Evolutionary conservation across 2,797 vertebrate species (phyloP), one percentile per base, ranked within the genome.

Genomic region (Selene dorsalis): DNA sequence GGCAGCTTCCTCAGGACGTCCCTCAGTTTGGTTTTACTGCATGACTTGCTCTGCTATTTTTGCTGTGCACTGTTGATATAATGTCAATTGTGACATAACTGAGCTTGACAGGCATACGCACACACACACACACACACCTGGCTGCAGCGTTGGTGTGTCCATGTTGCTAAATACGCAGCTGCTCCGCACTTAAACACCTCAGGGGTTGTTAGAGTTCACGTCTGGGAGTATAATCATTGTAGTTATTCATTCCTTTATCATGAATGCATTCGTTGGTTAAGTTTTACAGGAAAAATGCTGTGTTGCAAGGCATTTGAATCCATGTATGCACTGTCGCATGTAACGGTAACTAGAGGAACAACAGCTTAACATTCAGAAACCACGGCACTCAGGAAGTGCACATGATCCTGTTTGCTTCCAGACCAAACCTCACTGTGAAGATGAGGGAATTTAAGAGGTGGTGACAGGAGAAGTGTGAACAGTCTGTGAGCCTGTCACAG

Each of bases 391-490:
- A 22, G 8, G 16, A 26, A 52, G 28, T 18, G 26, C 13, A 30
- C 28, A 77, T 39, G 8, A 14, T 26, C 26, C 22, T 59, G 52
- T 67, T 75, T 82, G 24, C 12, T 57, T 62, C 66, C 53, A 24
- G 45, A 67, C 32, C 43, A 58, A 65, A 74, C n/a, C 20, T 20
- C 52, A 57, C 59, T 43, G 58, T 60, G 64, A 73, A 57, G 35
- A 72, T 20, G 20, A 53, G 17, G 45, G 59, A 64, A 38, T 69
- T 82, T 45, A 75, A 52, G 56, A 67, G 14, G 32, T 69, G 26
- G 60, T 73, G 83, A 57, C 10, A 50, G 32, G 32, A 35, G 32
- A 35, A 35, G 32, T 35, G 32, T 35, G 32, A 35, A 35, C 32
- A 35, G 32, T 35, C 32, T 35, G 32, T 35, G 30, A 30, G 30